Evolutionary conservation across 2,888 invertebrate genomes (phyloP).

Genomic region (Sycophila texana): DNA sequence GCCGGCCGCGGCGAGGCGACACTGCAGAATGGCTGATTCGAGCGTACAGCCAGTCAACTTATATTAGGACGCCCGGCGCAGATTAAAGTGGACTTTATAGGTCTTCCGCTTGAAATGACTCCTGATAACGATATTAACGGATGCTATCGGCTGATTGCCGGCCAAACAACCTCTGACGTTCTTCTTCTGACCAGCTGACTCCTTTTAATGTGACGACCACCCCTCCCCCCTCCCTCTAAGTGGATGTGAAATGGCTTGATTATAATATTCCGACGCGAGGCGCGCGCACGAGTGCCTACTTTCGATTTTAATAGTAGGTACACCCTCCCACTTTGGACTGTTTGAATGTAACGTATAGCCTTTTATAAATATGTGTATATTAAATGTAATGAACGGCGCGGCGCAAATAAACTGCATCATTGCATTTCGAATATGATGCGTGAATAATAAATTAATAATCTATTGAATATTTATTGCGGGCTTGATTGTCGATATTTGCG

Average conservation of each 20-base stretch:
- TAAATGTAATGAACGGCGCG: not conserved
- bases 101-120: constrained; percentile 49
- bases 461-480: constrained; percentile 37
- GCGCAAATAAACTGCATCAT: not conserved
- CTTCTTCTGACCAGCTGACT: not conserved
- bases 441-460: constrained; percentile 1
- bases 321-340: no score
- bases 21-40: constrained; percentile 19
- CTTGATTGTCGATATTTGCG: not conserved
- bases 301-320: no score
- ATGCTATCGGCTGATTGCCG: constrained; percentile 14
- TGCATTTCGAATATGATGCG: not conserved
- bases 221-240: not conserved
- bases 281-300: no score
- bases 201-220: constrained; percentile 10
- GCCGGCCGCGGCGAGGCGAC: not conserved
- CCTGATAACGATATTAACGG: constrained; percentile 50
- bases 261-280: constrained; percentile 29
- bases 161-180: not conserved
- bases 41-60: constrained; percentile 41
- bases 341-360: no score
- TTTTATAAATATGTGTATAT: no score
- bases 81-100: constrained; percentile 51
- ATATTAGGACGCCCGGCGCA: constrained; percentile 36
- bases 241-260: constrained; percentile 50